phyloP scores from a whole-genome alignment of 1,140 invertebrate species.

The Lasioglossum albipes region DNA sequence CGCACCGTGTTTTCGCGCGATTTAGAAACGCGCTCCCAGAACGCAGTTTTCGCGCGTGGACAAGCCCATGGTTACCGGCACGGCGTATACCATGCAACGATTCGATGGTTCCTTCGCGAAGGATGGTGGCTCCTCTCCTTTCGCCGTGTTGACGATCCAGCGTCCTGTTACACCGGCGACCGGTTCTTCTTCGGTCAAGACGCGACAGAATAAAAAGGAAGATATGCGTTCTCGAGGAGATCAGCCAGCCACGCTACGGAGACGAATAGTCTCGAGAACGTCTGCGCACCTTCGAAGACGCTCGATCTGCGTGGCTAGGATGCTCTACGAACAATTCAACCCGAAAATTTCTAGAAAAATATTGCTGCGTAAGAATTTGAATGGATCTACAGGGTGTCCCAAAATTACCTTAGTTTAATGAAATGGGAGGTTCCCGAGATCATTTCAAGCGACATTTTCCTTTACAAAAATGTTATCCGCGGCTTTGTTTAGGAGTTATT shows the following conservation, averaged over 20 bases:
- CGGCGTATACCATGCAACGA: neutral
- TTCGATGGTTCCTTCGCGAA: neutral
- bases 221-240: slow-evolving; percentile 14
- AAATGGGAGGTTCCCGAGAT: too few relatives aligned
- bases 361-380: too few relatives aligned
- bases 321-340: too few relatives aligned
- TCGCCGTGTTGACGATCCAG: slow-evolving; percentile 11
- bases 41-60: neutral
- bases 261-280: neutral
- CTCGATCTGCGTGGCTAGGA: too few relatives aligned
- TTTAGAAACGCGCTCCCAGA: neutral
- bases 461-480: too few relatives aligned
- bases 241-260: neutral
- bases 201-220: slow-evolving; percentile 21
- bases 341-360: too few relatives aligned
- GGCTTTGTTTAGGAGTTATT: too few relatives aligned
- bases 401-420: too few relatives aligned
- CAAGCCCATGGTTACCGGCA: neutral
- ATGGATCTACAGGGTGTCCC: too few relatives aligned
- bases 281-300: neutral
- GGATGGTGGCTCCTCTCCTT: neutral
- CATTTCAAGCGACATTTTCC: too few relatives aligned
- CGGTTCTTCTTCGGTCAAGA: slow-evolving; percentile 33
- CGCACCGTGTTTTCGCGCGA: neutral
- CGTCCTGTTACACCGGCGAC: slow-evolving; percentile 37